Evolutionary conservation across 2,113 vertebrate species (phyloP).

Genomic region (Nannospalax galili): DNA sequence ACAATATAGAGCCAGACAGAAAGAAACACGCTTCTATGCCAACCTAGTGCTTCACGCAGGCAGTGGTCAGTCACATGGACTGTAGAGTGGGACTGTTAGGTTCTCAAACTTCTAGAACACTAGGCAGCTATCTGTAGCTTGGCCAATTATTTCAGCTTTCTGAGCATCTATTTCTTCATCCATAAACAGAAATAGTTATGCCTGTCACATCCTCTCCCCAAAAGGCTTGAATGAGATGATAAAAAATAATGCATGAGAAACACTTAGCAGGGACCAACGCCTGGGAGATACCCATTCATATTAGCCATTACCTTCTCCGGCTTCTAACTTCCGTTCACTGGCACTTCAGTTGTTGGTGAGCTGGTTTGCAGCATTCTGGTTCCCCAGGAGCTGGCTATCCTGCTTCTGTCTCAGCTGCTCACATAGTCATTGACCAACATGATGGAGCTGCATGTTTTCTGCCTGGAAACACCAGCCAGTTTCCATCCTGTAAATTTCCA

Average conservation of each 20-base stretch:
- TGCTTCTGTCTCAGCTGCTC: too few species aligned
- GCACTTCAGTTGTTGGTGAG: not conserved
- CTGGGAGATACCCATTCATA: not conserved
- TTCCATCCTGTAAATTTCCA: not conserved
- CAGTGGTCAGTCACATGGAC: fast-evolving
- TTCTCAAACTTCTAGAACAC: not conserved
- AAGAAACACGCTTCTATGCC: not conserved
- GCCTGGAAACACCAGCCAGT: not conserved
- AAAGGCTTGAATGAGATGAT: not conserved
- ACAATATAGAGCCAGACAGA: not conserved
- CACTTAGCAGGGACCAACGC: not conserved
- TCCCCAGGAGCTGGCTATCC: not conserved
- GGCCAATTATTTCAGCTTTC: not conserved
- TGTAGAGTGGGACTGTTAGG: not conserved
- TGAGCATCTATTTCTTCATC: not conserved
- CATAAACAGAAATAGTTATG: not conserved
- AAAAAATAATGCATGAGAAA: not conserved
- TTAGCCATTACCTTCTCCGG: not conserved
- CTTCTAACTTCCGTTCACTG: not conserved
- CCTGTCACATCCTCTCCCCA: too few species aligned
- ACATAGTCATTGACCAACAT: not conserved
- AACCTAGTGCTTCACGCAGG: not conserved
- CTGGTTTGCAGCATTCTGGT: too few species aligned
- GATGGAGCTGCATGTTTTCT: fast-evolving
- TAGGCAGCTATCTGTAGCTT: not conserved